Evolutionary conservation across 2,888 invertebrate species (phyloP), one percentile per base, ranked within the genome.

Genomic region (Pristionchus fissidentatus): DNA sequence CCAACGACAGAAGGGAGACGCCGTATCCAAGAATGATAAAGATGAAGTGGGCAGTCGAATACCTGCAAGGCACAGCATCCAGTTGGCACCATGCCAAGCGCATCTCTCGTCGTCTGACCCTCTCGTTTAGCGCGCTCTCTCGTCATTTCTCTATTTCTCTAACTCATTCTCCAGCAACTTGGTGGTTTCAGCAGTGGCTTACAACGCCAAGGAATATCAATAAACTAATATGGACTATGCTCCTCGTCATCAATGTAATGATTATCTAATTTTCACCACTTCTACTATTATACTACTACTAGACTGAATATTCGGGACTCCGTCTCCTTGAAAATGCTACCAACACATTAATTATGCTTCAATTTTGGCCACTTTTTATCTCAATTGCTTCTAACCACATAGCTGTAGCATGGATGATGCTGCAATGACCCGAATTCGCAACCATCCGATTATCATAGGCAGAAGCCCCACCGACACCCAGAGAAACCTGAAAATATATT

Each of bases 31-130:
- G 66, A 1, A 87, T 87, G 77, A 88, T 85, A 75, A 88, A 87
- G 13, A 85, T 55, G 82, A 90, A 90, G 83, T 90, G 90, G 77
- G 88, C 87, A n/a, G 90, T 90, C 26, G 88, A 86, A 83, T 87
- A 90, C 85, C 87, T 87, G 26, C 10, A 85, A 84, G 3, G 32
- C 10, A 32, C 5, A 10, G 19, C n/a, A n/a, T n/a, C n/a, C n/a
- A n/a, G n/a, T n/a, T n/a, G n/a, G n/a, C n/a, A n/a, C n/a, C n/a
- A n/a, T n/a, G n/a, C n/a, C n/a, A n/a, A n/a, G n/a, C n/a, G n/a
- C n/a, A n/a, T n/a, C n/a, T n/a, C n/a, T n/a, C n/a, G n/a, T n/a
- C n/a, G n/a, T n/a, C n/a, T n/a, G n/a, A n/a, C n/a, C n/a, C n/a
- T n/a, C n/a, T n/a, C n/a, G n/a, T n/a, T n/a, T n/a, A n/a, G n/a